Conservation (phyloP, 2,888 invertebrate species). For the Drosophila austrosaltans region DNA sequence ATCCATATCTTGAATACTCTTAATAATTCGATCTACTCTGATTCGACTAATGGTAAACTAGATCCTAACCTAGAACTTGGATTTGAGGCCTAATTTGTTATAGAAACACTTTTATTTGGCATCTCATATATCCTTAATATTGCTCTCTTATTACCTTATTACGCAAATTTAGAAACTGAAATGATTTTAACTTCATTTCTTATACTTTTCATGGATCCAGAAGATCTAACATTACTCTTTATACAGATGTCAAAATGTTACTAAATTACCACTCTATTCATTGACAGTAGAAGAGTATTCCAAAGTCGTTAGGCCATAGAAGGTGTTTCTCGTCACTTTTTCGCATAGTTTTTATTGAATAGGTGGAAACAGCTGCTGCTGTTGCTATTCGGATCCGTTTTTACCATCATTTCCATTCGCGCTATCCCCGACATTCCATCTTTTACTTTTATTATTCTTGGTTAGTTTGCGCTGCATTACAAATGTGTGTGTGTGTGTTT, state of each 20-base stretch:
- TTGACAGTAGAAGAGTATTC: background rate
- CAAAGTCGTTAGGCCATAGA: slow-evolving; percentile 2
- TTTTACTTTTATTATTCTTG: slow-evolving; percentile 58
- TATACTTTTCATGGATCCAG: too few species aligned
- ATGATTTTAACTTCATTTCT: too few species aligned
- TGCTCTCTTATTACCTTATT: too few species aligned
- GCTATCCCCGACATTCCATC: background rate
- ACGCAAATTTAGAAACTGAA: too few species aligned
- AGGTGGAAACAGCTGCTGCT: slow-evolving; percentile 4
- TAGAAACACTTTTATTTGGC: too few species aligned
- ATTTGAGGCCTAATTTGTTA: too few species aligned
- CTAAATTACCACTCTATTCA: too few species aligned
- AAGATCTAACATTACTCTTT: too few species aligned
- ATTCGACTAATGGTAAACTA: too few species aligned
- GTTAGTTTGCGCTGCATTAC: slow-evolving; percentile 60
- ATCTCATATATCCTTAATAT: too few species aligned
- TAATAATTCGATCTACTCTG: slow-evolving; percentile 9
- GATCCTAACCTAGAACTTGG: too few species aligned
- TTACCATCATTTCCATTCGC: slow-evolving; percentile 64
- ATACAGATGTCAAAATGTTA: too few species aligned
- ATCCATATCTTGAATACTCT: slow-evolving; percentile 60
- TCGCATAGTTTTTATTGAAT: slow-evolving; percentile 31
- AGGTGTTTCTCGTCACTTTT: slow-evolving; percentile 63
- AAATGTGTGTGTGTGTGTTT: slow-evolving; percentile 23
- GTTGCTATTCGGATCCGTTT: slow-evolving; percentile 9